These are phyloP conservation scores for Calvadosia cruxmelitensis DNA, from an alignment of 30 jellyfish, hydroid and myxozoan genomes.

Conservation along the genomic window DNA sequence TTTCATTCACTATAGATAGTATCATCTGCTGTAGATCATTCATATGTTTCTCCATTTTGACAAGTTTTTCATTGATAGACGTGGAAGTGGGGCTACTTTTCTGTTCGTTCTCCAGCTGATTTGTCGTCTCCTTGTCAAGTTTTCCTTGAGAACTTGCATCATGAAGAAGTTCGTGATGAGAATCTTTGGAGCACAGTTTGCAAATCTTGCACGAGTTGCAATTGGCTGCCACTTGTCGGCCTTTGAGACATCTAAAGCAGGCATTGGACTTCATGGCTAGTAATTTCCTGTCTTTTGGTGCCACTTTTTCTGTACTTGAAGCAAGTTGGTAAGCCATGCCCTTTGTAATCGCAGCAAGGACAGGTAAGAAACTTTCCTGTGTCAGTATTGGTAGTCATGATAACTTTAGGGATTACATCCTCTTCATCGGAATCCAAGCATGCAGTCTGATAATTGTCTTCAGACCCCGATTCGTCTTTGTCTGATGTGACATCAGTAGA, in stretches of 20 bases:
- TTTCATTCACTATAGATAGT: neutral
- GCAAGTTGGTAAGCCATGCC: neutral
- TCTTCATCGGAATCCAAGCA: neutral
- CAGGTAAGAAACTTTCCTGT: neutral
- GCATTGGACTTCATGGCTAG: neutral
- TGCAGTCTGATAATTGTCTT: neutral
- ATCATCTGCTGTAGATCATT: neutral
- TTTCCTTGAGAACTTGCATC: neutral
- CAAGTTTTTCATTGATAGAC: neutral
- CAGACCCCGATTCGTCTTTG: neutral
- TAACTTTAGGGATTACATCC: neutral
- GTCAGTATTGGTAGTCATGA: neutral
- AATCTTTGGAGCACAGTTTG: neutral
- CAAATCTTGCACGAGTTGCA: neutral
- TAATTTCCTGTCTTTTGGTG: neutral
- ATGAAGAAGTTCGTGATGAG: neutral
- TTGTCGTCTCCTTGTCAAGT: neutral
- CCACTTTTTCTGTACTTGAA: neutral
- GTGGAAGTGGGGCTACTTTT: too few relatives aligned
- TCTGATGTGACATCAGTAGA: too few relatives aligned
- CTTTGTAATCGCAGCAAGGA: neutral
- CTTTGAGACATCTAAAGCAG: neutral
- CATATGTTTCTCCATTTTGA: neutral
- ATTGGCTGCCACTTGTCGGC: neutral
- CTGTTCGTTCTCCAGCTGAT: too few relatives aligned